Conservation (phyloP, 2,797 vertebrate species). For the Anabas testudineus region DNA sequence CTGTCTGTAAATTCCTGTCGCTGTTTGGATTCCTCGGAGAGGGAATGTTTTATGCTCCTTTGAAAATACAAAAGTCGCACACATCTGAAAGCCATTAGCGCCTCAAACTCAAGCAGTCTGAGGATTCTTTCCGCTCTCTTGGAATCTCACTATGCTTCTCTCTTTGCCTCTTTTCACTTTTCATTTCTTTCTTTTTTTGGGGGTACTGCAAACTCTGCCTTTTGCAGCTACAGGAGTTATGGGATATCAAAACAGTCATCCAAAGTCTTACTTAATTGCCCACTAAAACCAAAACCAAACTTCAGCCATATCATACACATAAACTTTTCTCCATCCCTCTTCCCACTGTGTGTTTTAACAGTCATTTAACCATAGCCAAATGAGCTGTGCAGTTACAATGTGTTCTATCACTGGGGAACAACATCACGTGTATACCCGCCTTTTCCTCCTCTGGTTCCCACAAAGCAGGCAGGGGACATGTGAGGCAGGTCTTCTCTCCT, state of each 20-base stretch:
- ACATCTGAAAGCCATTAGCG: constrained; percentile 86
- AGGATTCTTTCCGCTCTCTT: constrained; percentile 81
- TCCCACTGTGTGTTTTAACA: constrained; percentile 68
- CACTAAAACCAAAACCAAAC: constrained; percentile 58
- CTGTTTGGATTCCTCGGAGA: constrained; percentile 83
- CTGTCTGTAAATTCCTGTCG: constrained; percentile 78
- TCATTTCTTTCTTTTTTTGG: constrained; percentile 56
- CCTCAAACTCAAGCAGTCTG: constrained; percentile 77
- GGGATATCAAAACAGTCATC: constrained; percentile 68
- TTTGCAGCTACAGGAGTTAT: constrained; percentile 73
- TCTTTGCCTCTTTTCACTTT: constrained; percentile 58
- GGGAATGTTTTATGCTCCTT: constrained; percentile 83
- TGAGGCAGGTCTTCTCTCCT: constrained; percentile 64
- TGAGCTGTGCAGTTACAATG: constrained; percentile 49
- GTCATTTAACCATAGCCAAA: constrained; percentile 56
- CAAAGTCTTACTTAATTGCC: constrained; percentile 60
- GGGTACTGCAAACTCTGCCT: constrained; percentile 49
- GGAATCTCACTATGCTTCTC: constrained; percentile 74
- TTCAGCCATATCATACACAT: constrained; percentile 44
- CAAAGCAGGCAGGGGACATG: constrained; percentile 60
- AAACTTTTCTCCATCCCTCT: constrained; percentile 47
- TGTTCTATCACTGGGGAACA: constrained; percentile 55
- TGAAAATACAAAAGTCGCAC: constrained; percentile 78
- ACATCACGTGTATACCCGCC: constrained; percentile 65
- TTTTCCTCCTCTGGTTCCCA: constrained; percentile 59